Evolutionary conservation across 1,140 invertebrate genomes (phyloP).

Genomic region (Drosophila teissieri): DNA sequence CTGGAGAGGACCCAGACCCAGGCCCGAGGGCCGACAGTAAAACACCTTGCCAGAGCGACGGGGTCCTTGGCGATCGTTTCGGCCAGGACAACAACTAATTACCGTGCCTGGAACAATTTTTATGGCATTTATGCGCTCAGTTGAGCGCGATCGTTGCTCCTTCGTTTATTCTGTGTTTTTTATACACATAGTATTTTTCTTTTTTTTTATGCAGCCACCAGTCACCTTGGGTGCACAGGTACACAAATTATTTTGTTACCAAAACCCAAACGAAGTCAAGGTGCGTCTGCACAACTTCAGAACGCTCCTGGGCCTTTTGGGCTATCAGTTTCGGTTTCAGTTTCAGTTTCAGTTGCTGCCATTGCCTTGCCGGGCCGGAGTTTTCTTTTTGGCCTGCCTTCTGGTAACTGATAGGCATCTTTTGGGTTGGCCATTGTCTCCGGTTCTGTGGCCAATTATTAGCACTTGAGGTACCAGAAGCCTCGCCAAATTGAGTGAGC

Average conservation of each 20-base stretch:
- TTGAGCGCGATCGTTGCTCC: constrained; percentile 66
- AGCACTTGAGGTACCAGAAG: constrained; percentile 64
- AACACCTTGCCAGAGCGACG: constrained; percentile 65
- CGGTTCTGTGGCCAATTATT: constrained; percentile 68
- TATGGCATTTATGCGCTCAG: constrained; percentile 81
- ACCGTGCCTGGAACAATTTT: constrained; percentile 81
- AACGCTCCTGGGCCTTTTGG: constrained; percentile 2
- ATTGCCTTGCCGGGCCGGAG: neutral
- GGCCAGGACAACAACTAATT: constrained; percentile 80
- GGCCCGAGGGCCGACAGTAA: constrained; percentile 45
- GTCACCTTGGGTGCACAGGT: constrained; percentile 63
- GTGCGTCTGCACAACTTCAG: constrained; percentile 29
- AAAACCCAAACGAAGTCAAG: constrained; percentile 46
- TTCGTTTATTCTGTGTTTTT: constrained; percentile 4
- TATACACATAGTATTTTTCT: neutral
- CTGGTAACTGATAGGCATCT: constrained; percentile 55
- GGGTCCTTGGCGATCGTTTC: constrained; percentile 42
- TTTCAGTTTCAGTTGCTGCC: constrained; percentile 2
- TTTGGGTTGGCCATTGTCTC: constrained; percentile 64
- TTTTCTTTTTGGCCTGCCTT: constrained; percentile 20
- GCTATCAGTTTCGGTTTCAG: constrained; percentile 43
- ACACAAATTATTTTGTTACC: constrained; percentile 81
- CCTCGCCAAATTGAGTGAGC: constrained; percentile 52
- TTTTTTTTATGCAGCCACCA: constrained; percentile 14
- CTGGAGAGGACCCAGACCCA: constrained; percentile 1